Conservation (phyloP, 2,888 invertebrate species). For the Mythimna impura region DNA sequence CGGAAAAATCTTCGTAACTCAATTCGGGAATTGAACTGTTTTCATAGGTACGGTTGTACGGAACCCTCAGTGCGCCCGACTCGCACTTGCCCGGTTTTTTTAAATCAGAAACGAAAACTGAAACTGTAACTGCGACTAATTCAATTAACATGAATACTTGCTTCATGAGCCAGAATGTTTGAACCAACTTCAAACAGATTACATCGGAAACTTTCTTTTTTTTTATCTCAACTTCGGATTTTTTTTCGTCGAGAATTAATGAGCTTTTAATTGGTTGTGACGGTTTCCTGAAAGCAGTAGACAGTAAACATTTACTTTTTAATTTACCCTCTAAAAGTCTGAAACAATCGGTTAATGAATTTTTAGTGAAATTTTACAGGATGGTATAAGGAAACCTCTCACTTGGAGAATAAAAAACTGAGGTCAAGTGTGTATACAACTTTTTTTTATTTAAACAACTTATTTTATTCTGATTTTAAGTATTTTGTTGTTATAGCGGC, state of each 20-base stretch:
- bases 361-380: not conserved
- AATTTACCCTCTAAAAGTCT: not conserved
- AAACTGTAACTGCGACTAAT: conserved; percentile 45
- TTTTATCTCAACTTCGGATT: conserved; percentile 57
- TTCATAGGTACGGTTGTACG: too few relatives aligned
- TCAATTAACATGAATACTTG: conserved; percentile 51
- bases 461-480: too few relatives aligned
- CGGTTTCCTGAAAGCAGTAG: conserved; percentile 25
- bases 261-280: conserved; percentile 63
- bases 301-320: conserved; percentile 22
- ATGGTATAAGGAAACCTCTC: not conserved
- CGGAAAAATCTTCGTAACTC: too few relatives aligned
- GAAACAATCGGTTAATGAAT: not conserved
- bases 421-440: too few relatives aligned
- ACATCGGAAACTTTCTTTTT: conserved; percentile 64
- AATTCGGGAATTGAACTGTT: too few relatives aligned
- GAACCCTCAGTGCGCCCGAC: too few relatives aligned
- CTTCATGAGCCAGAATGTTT: conserved; percentile 51
- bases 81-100: conserved; percentile 3
- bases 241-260: conserved; percentile 60
- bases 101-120: not conserved
- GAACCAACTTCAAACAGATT: conserved; percentile 56
- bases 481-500: too few relatives aligned
- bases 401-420: not conserved
- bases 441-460: too few relatives aligned